Base-by-base conservation (phyloP, 2,797 vertebrate species). In the Oryzias dopingdopingensis region DNA sequence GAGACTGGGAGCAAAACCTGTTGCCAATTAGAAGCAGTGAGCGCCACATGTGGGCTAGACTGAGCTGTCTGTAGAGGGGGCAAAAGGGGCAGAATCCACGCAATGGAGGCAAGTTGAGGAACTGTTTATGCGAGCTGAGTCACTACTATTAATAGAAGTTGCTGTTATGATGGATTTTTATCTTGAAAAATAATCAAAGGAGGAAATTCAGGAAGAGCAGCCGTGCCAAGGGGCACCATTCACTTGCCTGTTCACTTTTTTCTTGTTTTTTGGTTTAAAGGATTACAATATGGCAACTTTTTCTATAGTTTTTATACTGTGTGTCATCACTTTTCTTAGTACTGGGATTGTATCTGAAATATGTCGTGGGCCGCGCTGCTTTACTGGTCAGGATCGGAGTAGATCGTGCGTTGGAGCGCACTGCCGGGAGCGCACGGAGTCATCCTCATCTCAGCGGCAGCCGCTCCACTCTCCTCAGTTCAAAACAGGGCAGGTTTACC, bases 11-110 rank as follows among this genome's bases (percentile, higher is more conserved):
- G 79, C 83, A 81, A 92, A 93, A 93, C 90, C 89, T 90, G 93
- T 92, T 92, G 92, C 92, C 92, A 92, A 94, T 91, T 93, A 92
- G 90, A 86, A 76, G 79, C 88, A 70, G 78, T 52, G 93, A 93
- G 90, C 92, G 83, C 90, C 91, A 90, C 91, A 91, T 91, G 85
- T 89, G 86, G 87, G 70, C 65, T 56, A 77, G 70, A 84, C 75
- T 51, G 8, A 78, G 72, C 69, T 64, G 69, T 74, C 76, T 77
- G 58, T 65, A 82, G 74, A 75, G 67, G 79, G 81, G 80, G 76
- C 72, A 81, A 65, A 72, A 59, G 72, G 82, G 80, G 74, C 79
- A 80, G 83, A 85, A 71, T 66, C 67, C 23, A 37, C 52, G 6
- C 70, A 17, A 71, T 82, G 74, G 67, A 84, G 70, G 62, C 64